Base-by-base conservation (phyloP, 2,113 vertebrate genomes). In the Hippocampus abdominalis region DNA sequence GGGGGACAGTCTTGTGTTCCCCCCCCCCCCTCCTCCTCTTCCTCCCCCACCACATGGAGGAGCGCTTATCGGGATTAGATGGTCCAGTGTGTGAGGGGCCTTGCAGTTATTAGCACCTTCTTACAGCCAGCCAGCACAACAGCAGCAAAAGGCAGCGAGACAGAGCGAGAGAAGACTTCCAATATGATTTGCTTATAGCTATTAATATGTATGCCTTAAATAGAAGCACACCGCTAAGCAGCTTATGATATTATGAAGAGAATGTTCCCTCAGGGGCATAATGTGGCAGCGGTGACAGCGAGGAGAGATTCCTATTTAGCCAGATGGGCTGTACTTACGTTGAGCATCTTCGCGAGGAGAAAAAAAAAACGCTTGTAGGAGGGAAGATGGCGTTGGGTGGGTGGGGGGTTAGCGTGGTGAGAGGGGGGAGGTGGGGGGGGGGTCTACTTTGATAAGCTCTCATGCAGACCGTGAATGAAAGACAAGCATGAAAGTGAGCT, bases 161-260 rank as follows among this genome's bases (percentile, higher is more conserved):
- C 81, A 92, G 91, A 93, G 91, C 90, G 89, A 85, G 40, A 87
- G 91, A 92, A 93, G 89, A 92, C 90, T 93, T 91, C 84, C 91
- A 93, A 93, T 93, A 92, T 92, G 91, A 93, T 92, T 93, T 92
- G 90, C 90, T 92, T 93, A 93, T 92, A 93, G 92, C 92, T 93
- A 93, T 92, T 93, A 93, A 93, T 93, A 93, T 93, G 92, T 93
- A 93, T 92, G 91, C 92, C 91, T 93, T 93, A 93, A 93, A 93
- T 93, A 93, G 92, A 91, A 91, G 92, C 92, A 92, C 91, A 92
- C 91, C 85, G 87, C 91, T 93, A 93, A 93, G 92, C 92, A 92
- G 92, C 92, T 93, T 93, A 93, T 92, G 92, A 93, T 93, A 92
- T 93, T 93, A 93, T 93, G 92, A 93, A 92, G 92, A 92, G 91